Percentiles rank a stretch among this genome's conserved stretches.
Evolutionary conservation across 2,888 invertebrate genomes (phyloP).

Genomic region (Cosmia pyralina): DNA sequence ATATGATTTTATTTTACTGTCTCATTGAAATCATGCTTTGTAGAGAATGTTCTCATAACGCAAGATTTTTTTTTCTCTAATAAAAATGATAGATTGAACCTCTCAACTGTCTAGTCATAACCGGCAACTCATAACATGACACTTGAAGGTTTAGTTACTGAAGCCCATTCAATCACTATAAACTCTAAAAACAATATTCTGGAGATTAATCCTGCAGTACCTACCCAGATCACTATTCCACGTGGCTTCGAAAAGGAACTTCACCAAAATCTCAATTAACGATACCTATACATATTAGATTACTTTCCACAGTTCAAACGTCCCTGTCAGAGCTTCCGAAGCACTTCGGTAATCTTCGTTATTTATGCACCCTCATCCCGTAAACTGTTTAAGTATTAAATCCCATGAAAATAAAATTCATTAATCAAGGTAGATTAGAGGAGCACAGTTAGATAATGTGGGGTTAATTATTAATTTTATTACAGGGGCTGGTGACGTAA

Average conservation of each 20-base stretch:
- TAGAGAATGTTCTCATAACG: background rate
- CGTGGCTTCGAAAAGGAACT: conserved; percentile 6
- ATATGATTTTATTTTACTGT: background rate
- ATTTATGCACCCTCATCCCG: conserved; percentile 54
- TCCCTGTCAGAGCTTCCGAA: conserved; percentile 40
- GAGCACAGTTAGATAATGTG: conserved; percentile 24
- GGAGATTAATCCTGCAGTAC: background rate
- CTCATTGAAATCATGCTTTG: background rate
- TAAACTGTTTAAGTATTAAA: conserved; percentile 43
- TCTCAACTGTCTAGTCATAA: too few species aligned
- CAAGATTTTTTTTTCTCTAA: background rate
- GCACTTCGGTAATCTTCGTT: conserved; percentile 48
- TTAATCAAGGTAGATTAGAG: conserved; percentile 32
- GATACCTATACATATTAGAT: conserved; percentile 52
- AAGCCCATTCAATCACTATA: too few species aligned
- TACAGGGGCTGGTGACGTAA: background rate
- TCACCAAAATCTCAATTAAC: conserved; percentile 38
- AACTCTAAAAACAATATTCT: background rate
- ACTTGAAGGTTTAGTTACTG: too few species aligned
- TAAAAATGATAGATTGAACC: too few species aligned
- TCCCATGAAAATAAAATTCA: conserved; percentile 56
- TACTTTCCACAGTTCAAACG: conserved; percentile 33
- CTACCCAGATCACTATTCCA: background rate
- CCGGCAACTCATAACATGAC: too few species aligned
- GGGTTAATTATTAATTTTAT: conserved; percentile 33